phyloP scores from a whole-genome alignment of 2,797 vertebrate genomes.

The Paguma larvata region DNA sequence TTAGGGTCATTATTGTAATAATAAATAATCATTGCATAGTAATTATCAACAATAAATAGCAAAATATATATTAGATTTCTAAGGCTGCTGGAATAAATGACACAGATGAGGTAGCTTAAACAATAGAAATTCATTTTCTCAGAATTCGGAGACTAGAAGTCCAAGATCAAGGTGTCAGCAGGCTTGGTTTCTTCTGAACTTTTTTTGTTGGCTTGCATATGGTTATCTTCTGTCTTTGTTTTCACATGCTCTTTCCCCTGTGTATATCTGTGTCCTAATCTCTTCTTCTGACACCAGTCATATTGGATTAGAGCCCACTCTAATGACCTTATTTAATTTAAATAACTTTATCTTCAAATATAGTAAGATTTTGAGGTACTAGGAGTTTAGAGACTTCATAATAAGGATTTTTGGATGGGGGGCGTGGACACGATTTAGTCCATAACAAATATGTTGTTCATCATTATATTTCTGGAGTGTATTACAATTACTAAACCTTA shows the following conservation, averaged over 20 bases:
- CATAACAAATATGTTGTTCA: neutral
- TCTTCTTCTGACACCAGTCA: neutral
- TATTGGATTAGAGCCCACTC: neutral
- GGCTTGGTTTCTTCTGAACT: neutral
- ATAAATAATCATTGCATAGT: neutral
- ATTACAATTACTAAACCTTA: neutral
- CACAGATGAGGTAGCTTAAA: neutral
- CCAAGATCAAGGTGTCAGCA: neutral
- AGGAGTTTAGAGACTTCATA: neutral
- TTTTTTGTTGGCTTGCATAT: neutral
- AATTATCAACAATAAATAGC: neutral
- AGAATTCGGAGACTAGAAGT: neutral
- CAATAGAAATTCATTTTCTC: neutral
- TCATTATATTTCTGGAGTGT: constrained; percentile 25
- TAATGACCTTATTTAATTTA: neutral
- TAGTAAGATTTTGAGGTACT: neutral
- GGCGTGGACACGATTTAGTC: neutral
- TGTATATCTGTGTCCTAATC: neutral
- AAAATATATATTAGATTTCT: neutral
- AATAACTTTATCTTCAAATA: neutral
- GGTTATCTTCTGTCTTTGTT: neutral
- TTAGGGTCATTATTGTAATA: neutral
- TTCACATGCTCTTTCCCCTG: neutral
- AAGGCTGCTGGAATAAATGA: neutral
- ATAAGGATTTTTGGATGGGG: neutral